These are phyloP conservation scores for Bovichtus variegatus DNA, from an alignment of 2,797 vertebrate genomes.

Conservation along the genomic window DNA sequence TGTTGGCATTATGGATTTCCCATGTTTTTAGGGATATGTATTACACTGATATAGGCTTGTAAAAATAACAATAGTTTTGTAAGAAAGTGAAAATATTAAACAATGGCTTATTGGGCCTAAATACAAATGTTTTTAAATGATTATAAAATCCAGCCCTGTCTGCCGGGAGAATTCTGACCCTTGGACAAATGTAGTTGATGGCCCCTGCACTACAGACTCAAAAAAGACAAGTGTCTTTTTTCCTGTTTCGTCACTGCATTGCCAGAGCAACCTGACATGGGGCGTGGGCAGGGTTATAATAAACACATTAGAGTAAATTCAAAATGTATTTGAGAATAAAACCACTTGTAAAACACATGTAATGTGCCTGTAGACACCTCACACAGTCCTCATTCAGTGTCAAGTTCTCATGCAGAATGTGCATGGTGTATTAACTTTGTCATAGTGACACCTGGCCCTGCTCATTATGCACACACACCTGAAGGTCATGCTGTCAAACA, in stretches of 20 bases:
- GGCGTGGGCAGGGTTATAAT: not conserved
- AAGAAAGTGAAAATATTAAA: no score
- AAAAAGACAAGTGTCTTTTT: not conserved
- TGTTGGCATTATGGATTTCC: no score
- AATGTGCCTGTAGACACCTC: not conserved
- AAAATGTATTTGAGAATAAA: not conserved
- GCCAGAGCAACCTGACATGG: not conserved
- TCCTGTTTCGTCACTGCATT: not conserved
- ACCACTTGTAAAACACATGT: not conserved
- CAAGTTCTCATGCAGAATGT: not conserved
- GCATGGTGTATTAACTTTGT: not conserved
- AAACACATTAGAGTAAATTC: not conserved
- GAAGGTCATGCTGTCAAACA: constrained; percentile 31
- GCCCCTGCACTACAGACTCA: not conserved
- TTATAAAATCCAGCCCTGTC: no score
- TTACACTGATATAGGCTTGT: no score
- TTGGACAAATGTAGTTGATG: no score
- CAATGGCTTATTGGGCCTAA: no score
- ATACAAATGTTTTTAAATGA: no score
- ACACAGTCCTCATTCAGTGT: not conserved
- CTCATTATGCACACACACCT: constrained; percentile 25
- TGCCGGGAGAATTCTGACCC: no score
- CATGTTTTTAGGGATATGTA: no score
- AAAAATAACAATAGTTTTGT: no score
- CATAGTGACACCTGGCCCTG: constrained; percentile 14